Percentiles rank a stretch among this genome's conserved stretches.
Evolutionary conservation across 2,113 vertebrate species (phyloP).

Genomic region (Brachirus orientalis): DNA sequence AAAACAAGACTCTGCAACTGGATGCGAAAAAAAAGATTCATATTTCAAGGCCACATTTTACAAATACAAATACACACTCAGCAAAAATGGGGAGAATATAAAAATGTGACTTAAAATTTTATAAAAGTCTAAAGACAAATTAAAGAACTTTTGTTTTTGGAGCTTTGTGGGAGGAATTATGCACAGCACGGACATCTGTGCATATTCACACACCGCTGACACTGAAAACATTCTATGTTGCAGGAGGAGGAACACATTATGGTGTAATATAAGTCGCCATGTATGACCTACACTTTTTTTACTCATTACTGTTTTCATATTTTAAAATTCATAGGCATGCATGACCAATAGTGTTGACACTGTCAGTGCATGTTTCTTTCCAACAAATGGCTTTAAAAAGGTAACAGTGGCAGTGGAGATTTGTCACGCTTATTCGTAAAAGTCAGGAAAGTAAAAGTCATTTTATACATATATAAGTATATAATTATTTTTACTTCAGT

Average conservation of each 20-base stretch:
- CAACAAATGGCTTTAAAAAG: conserved; percentile 31
- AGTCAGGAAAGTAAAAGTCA: too few species aligned
- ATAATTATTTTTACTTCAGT: too few species aligned
- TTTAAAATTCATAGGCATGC: conserved; percentile 70
- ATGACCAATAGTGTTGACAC: conserved; percentile 60
- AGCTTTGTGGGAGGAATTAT: neutral
- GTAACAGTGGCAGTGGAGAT: conserved; percentile 50
- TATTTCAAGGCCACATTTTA: neutral
- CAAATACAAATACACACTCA: neutral
- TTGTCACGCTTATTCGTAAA: too few species aligned
- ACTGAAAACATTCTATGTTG: neutral
- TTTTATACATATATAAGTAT: too few species aligned
- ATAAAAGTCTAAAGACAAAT: too few species aligned
- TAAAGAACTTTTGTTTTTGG: neutral
- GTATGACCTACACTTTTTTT: neutral
- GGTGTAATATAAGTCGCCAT: neutral
- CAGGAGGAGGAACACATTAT: conserved; percentile 17
- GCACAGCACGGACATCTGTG: neutral
- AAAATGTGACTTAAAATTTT: neutral
- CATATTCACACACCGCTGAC: neutral
- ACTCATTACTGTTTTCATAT: conserved; percentile 16
- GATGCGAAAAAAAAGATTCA: conserved; percentile 7
- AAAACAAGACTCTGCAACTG: conserved; percentile 4
- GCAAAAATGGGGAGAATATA: neutral
- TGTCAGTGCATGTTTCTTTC: conserved; percentile 38